Base-by-base conservation (phyloP, 1,140 invertebrate genomes). In the Eumeta japonica region DNA sequence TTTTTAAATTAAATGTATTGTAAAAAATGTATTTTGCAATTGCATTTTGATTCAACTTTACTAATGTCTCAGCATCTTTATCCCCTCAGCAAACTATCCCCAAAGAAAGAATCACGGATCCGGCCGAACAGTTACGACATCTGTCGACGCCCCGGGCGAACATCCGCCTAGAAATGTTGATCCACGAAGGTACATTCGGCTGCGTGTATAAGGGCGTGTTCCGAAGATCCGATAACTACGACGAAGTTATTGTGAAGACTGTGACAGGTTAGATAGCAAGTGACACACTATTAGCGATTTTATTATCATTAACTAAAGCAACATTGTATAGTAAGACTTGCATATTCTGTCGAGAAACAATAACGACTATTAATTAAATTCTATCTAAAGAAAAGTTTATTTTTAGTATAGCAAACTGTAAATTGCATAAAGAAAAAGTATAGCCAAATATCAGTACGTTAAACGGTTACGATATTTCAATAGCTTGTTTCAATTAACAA, bases 161-260 rank as follows among this genome's bases (percentile, higher is more conserved):
- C 16, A 76, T 89, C 14, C 78, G 75, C 27, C 77, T 85, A 18
- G 78, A 83, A 39, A 80, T 79, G 24, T 58, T 87, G 9, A 75
- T 83, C 0, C 84, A 86, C 45, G 86, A 87, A 77, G 91, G 90
- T 12, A 92, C 89, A 30, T 93, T 90, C 54, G 89, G 90, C 1
- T 79, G 83, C 44, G 82, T 92, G 18, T 90, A 88, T 55, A 81
- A 81, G 45, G 90, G 89, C 17, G 83, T 82, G 18, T 74, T 88
- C 50, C 75, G 82, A 28, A 72, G 74, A 24, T 83, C 83, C 3
- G 81, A 80, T 12, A 82, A 85, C 4, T 83, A 89, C 55, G 85
- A 90, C 58, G 83, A 88, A 37, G 87, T 92, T 15, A 80, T 89
- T 41, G 83, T 93, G 35, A 93, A 94, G 75, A 92, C 90, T 16